Evolutionary conservation across 2,888 invertebrate species (phyloP).

Genomic region (Cantharis flavilabris): DNA sequence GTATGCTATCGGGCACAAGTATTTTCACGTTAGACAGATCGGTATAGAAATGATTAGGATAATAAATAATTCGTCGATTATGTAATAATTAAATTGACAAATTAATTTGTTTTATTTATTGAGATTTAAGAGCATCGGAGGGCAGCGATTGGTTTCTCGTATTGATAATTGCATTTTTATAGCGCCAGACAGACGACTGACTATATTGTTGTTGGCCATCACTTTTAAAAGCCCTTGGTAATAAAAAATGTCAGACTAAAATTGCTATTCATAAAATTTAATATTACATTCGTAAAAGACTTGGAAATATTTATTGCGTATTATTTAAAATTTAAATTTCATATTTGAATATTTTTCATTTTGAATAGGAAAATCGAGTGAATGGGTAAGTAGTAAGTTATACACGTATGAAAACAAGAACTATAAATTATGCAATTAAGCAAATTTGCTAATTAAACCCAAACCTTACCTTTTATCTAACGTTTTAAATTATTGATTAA

Average conservation of each 20-base stretch:
- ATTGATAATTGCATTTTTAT: neutral
- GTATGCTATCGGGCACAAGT: neutral
- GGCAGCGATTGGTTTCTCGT: neutral
- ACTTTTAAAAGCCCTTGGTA: constrained; percentile 17
- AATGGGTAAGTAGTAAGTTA: neutral
- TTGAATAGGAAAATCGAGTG: neutral
- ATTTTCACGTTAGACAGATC: neutral
- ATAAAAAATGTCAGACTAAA: constrained; percentile 9
- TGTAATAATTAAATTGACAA: neutral
- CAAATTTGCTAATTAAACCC: neutral
- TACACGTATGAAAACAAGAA: neutral
- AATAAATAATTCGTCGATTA: neutral
- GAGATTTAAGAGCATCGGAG: neutral
- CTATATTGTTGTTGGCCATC: constrained; percentile 7
- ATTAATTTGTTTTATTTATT: neutral
- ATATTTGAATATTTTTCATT: neutral
- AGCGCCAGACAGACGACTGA: constrained; percentile 23
- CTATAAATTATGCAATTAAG: neutral
- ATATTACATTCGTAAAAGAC: neutral
- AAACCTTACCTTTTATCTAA: neutral
- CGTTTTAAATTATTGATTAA: neutral
- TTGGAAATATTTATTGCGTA: neutral
- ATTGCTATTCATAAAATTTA: neutral
- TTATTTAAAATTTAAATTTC: neutral
- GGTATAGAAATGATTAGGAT: neutral